Evolutionary conservation across 2,888 invertebrate genomes (phyloP).

Genomic region (Galeruca laticollis): DNA sequence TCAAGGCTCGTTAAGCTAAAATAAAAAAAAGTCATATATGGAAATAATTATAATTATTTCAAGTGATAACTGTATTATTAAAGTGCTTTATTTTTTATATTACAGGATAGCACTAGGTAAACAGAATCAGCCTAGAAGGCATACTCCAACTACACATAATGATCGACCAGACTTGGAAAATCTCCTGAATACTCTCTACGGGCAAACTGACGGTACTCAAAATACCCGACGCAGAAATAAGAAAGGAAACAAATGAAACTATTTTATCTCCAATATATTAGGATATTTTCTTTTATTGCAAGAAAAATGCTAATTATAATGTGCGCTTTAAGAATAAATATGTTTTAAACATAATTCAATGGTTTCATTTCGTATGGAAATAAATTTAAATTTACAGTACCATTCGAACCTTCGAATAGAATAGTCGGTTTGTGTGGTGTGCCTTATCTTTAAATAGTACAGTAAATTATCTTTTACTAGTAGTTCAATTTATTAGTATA

Average conservation of each 20-base stretch:
- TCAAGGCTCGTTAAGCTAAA: too few relatives aligned
- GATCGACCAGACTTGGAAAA: constrained; percentile 85
- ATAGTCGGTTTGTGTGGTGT: too few relatives aligned
- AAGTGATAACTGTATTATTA: background rate
- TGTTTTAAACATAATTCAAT: constrained; percentile 45
- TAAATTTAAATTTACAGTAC: too few relatives aligned
- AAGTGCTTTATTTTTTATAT: background rate
- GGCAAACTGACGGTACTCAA: constrained; percentile 69
- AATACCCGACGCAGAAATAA: constrained; percentile 60
- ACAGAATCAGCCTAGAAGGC: constrained; percentile 64
- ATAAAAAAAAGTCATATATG: too few relatives aligned
- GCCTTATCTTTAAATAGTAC: too few relatives aligned
- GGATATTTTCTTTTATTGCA: constrained; percentile 42
- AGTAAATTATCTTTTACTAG: too few relatives aligned
- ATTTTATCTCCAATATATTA: constrained; percentile 40
- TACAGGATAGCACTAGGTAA: constrained; percentile 78
- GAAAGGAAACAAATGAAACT: constrained; percentile 58
- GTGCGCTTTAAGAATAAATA: constrained; percentile 52
- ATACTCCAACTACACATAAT: constrained; percentile 63
- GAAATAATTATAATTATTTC: too few relatives aligned
- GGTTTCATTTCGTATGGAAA: background rate
- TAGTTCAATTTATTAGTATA: too few relatives aligned
- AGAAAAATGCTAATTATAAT: constrained; percentile 44
- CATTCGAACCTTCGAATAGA: too few relatives aligned
- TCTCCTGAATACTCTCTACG: constrained; percentile 84